Conservation (phyloP, 2,888 invertebrate genomes). For the Coelogynopora nodosa region DNA sequence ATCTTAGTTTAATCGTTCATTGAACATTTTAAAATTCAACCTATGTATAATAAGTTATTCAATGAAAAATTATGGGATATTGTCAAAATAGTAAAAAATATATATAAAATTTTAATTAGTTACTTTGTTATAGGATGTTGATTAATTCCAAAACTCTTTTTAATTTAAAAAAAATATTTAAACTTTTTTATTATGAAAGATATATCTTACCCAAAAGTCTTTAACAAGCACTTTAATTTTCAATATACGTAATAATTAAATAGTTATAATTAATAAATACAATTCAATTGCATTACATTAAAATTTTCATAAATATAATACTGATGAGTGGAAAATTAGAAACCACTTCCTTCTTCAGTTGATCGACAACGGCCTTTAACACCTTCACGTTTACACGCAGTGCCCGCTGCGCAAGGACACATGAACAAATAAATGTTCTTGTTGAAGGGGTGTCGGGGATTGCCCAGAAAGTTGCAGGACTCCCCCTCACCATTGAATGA, state of each 20-base stretch:
- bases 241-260: no score
- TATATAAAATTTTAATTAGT: neutral
- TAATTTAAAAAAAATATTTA: no score
- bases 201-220: no score
- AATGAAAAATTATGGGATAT: no score
- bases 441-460: neutral
- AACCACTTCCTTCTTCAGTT: neutral
- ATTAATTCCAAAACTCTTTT: no score
- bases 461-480: neutral
- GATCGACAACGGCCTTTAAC: neutral
- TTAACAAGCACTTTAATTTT: no score
- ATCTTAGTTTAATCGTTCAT: no score
- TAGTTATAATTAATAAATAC: neutral
- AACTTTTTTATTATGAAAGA: no score
- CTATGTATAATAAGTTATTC: neutral
- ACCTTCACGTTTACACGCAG: neutral
- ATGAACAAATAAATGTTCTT: neutral
- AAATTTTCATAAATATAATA: neutral
- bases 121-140: no score
- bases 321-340: neutral
- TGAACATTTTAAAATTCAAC: no score
- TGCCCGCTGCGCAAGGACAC: neutral
- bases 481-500: neutral
- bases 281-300: neutral
- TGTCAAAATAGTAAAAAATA: neutral